Evolutionary conservation across 2,888 invertebrate genomes (phyloP).

Genomic region (Linyphia triangularis): DNA sequence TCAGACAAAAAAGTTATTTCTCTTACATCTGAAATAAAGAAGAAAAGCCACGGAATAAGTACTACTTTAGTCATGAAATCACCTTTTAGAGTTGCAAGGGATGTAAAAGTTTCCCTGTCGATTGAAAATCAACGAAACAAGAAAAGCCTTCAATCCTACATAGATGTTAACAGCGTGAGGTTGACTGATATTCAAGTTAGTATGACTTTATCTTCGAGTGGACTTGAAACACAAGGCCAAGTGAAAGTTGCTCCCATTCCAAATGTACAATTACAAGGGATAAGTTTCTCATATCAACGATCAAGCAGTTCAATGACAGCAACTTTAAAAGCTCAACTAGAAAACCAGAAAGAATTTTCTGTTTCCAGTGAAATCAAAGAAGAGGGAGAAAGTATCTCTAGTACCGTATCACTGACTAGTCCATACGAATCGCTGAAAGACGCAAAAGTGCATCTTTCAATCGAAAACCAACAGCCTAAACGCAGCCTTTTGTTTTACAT

Average conservation of each 20-base stretch:
- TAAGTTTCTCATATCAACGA: slow-evolving; percentile 4
- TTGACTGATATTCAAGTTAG: slow-evolving; percentile 9
- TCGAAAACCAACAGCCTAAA: background rate
- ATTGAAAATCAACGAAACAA: slow-evolving; percentile 17
- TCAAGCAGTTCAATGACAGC: background rate
- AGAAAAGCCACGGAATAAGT: background rate
- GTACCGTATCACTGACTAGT: slow-evolving; percentile 8
- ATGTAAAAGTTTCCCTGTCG: slow-evolving; percentile 7
- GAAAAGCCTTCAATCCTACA: background rate
- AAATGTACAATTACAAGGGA: slow-evolving; percentile 17
- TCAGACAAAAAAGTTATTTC: slow-evolving; percentile 45
- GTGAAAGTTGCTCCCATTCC: slow-evolving; percentile 26
- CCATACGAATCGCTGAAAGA: slow-evolving; percentile 20
- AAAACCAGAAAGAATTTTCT: slow-evolving; percentile 6
- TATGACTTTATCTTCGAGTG: background rate
- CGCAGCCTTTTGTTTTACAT: slow-evolving; percentile 11
- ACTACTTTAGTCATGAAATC: background rate
- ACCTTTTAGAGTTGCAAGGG: slow-evolving; percentile 15
- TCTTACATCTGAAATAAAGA: slow-evolving; percentile 24
- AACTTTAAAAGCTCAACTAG: slow-evolving; percentile 12
- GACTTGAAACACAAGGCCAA: slow-evolving; percentile 1
- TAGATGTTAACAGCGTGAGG: slow-evolving; percentile 48
- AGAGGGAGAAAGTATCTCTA: background rate
- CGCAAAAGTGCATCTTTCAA: slow-evolving; percentile 11
- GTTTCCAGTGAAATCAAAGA: background rate